Conservation (phyloP, 1,140 invertebrate genomes). For the Penaeus chinensis region DNA sequence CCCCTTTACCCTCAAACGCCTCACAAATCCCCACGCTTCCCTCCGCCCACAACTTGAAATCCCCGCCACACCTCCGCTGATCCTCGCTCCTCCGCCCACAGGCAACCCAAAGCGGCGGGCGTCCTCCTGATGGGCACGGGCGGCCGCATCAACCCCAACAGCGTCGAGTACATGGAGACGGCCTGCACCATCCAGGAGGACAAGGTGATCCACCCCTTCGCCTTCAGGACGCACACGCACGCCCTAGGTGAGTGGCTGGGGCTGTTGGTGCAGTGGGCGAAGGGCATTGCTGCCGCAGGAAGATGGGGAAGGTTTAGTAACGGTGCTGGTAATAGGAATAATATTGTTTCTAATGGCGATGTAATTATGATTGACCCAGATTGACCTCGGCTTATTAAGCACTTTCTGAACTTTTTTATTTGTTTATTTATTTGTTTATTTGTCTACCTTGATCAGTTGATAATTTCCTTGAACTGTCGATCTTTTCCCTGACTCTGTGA, state of each 20-base stretch:
- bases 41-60: not conserved
- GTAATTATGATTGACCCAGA: too few species aligned
- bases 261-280: not conserved
- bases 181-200: conserved; percentile 84
- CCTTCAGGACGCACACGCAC: conserved; percentile 95
- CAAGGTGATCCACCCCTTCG: conserved; percentile 92
- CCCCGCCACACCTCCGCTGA: conserved; percentile 6
- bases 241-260: conserved; percentile 75
- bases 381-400: too few species aligned
- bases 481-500: too few species aligned
- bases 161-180: conserved; percentile 86
- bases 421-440: too few species aligned
- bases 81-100: conserved; percentile 67
- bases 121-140: conserved; percentile 87
- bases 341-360: too few species aligned
- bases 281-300: not conserved
- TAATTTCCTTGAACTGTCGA: too few species aligned
- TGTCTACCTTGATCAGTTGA: too few species aligned
- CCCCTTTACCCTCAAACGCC: too few species aligned
- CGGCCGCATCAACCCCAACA: conserved; percentile 79
- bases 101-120: conserved; percentile 83
- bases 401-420: too few species aligned
- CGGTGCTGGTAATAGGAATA: too few species aligned
- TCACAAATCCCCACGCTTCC: too few species aligned
- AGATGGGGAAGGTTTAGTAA: too few species aligned